Evolutionary conservation across 2,888 invertebrate genomes (phyloP), one percentile per base, ranked within the genome.

Genomic region (Anthrax anthrax): DNA sequence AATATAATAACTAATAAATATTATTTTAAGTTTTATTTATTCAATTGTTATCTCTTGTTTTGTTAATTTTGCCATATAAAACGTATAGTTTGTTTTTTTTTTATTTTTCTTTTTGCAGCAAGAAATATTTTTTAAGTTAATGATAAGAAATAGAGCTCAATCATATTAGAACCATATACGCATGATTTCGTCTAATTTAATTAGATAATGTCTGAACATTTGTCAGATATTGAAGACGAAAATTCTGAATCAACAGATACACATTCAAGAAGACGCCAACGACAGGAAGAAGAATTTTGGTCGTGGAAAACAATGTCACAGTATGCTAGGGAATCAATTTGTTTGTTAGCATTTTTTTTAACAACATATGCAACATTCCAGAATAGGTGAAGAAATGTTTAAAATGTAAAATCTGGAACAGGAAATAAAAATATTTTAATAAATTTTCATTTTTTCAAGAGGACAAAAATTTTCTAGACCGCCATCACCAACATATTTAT

Each of bases 321-420:
- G 9, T 38, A 40, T 23, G 44, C 39, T n/a, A 45, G 36, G 16
- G 40, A 45, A 45, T 13, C 40, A 18, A 34, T 45, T 19, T 45
- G 44, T 16, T 4, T 45, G 6, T 16, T 45, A 19, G 40, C 44
- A 19, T 34, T 45, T 8, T 10, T 40, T 16, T 40, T 45, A 23
- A 45, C 44, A 3, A 34, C 34, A 8, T 45, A 36, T 23, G 44
- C 44, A 12, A 38, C 44, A 13, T 34, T 45, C 23, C 39, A 40
- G 18, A 39, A 45, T 19, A 45, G 34, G 44, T 45, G 34, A 17
- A 27, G 5, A 1, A 27, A 27, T 8, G 1, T 8, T 27, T 27
- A n/a, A n/a, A n/a, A n/a, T n/a, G n/a, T n/a, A n/a, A n/a, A n/a
- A n/a, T n/a, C n/a, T n/a, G n/a, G n/a, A n/a, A n/a, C n/a, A n/a